A percentile compares a stretch with the other conserved stretches of the same genome.
Evolutionary conservation across 2,797 vertebrate genomes (phyloP).

Genomic region (Tolypeutes matacus): DNA sequence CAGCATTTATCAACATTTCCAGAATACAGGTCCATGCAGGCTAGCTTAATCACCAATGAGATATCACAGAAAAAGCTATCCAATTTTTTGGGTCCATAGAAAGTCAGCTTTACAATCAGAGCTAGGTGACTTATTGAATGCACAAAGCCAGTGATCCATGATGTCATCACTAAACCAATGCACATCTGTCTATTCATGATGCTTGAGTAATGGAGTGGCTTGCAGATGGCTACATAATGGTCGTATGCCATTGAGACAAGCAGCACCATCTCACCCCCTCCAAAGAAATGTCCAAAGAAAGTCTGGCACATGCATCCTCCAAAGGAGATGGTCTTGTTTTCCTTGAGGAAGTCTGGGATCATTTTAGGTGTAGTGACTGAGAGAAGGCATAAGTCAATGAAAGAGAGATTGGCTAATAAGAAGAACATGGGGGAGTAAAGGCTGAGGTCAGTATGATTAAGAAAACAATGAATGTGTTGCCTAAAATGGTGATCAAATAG

Average conservation of each 20-base stretch:
- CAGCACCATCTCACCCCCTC: slow-evolving; percentile 68
- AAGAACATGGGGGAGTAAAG: slow-evolving; percentile 77
- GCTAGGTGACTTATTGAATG: slow-evolving; percentile 67
- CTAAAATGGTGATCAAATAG: slow-evolving; percentile 71
- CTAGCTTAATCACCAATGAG: slow-evolving; percentile 74
- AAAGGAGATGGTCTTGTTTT: slow-evolving; percentile 73
- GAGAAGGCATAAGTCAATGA: slow-evolving; percentile 79
- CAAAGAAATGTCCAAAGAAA: slow-evolving; percentile 73
- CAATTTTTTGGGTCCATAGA: slow-evolving; percentile 63
- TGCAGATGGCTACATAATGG: slow-evolving; percentile 53
- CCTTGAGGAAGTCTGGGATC: slow-evolving; percentile 65
- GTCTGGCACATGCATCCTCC: slow-evolving; percentile 70
- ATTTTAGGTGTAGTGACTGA: slow-evolving; percentile 75
- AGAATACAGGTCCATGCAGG: slow-evolving; percentile 71
- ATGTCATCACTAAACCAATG: slow-evolving; percentile 46
- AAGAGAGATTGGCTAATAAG: slow-evolving; percentile 77
- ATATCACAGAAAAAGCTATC: slow-evolving; percentile 81
- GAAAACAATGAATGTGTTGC: slow-evolving; percentile 72
- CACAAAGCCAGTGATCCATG: slow-evolving; percentile 65
- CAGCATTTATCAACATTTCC: slow-evolving; percentile 73
- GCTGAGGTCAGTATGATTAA: slow-evolving; percentile 54
- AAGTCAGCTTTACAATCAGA: slow-evolving; percentile 60
- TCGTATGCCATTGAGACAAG: slow-evolving; percentile 79
- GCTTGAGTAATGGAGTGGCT: slow-evolving; percentile 71
- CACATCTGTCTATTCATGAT: slow-evolving; percentile 63